Conservation (phyloP, 2,888 invertebrate species). For the Chloromyia formosa region DNA sequence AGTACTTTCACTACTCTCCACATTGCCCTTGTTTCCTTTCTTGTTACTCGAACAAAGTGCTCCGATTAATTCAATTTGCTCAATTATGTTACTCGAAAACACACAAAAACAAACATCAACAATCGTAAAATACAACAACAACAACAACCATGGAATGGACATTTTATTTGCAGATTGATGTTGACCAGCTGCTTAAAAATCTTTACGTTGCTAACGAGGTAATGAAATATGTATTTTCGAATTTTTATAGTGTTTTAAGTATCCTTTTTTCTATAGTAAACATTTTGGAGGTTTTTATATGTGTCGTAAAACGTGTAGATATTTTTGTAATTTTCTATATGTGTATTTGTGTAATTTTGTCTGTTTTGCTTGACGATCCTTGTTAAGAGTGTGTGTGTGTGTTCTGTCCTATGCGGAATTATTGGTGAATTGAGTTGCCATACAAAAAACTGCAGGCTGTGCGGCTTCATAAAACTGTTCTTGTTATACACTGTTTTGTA, state of each 20-base stretch:
- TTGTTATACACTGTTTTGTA: too few relatives aligned
- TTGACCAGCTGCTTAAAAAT: constrained; percentile 67
- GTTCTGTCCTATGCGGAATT: too few relatives aligned
- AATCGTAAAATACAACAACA: constrained; percentile 18
- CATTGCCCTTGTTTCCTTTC: constrained; percentile 22
- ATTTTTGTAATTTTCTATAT: constrained; percentile 35
- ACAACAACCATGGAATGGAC: constrained; percentile 33
- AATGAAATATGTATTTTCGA: constrained; percentile 52
- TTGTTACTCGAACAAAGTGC: not conserved
- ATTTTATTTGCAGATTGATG: constrained; percentile 64
- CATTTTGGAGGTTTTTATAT: too few relatives aligned
- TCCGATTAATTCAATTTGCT: not conserved
- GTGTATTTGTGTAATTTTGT: constrained; percentile 28
- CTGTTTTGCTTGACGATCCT: not conserved
- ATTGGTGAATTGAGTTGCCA: too few relatives aligned
- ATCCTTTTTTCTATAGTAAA: too few relatives aligned
- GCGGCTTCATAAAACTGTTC: too few relatives aligned
- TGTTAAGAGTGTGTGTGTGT: too few relatives aligned
- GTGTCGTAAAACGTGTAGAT: constrained; percentile 33
- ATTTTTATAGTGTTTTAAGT: constrained; percentile 35
- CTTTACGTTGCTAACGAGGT: constrained; percentile 67
- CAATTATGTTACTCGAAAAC: not conserved
- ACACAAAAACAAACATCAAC: constrained; percentile 16
- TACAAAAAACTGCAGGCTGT: too few relatives aligned
- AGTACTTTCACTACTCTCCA: not conserved